Conservation (phyloP, 1,140 invertebrate genomes). For the Atta colombica region DNA sequence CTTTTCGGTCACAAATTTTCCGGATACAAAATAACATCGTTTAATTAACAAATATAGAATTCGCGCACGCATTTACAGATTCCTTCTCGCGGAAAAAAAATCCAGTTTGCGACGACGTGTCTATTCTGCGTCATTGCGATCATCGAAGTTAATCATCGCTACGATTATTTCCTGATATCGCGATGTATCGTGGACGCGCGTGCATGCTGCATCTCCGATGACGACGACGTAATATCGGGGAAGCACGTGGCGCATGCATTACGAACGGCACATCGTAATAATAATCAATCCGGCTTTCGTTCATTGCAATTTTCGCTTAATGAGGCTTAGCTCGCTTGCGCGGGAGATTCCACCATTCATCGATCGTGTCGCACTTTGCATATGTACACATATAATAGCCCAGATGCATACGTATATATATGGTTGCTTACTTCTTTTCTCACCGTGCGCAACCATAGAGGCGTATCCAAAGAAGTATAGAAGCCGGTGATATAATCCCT, state of each 20-base stretch:
- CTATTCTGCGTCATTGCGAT: neutral
- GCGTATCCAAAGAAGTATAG: constrained; percentile 38
- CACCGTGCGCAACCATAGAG: constrained; percentile 2
- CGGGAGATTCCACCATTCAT: neutral
- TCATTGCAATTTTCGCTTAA: constrained; percentile 23
- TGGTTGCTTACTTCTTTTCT: neutral
- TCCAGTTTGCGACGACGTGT: neutral
- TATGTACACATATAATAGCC: neutral
- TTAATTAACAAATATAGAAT: neutral
- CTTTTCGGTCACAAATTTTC: neutral
- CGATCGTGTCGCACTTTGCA: neutral
- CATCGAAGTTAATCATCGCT: constrained; percentile 11
- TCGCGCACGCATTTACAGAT: neutral
- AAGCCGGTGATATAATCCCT: constrained; percentile 78
- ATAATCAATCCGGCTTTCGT: constrained; percentile 42
- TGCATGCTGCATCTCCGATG: neutral
- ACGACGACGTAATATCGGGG: neutral
- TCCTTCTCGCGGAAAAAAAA: neutral
- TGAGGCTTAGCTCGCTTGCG: neutral
- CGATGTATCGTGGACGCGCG: neutral
- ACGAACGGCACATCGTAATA: neutral
- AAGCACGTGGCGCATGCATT: constrained; percentile 19
- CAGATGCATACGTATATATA: constrained; percentile 1
- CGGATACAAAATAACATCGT: neutral
- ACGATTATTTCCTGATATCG: neutral